A percentile compares a stretch with the other conserved stretches of the same genome.
These are phyloP conservation scores for Nibea coibor DNA, from an alignment of 2,113 vertebrate genomes.

Conservation along the genomic window DNA sequence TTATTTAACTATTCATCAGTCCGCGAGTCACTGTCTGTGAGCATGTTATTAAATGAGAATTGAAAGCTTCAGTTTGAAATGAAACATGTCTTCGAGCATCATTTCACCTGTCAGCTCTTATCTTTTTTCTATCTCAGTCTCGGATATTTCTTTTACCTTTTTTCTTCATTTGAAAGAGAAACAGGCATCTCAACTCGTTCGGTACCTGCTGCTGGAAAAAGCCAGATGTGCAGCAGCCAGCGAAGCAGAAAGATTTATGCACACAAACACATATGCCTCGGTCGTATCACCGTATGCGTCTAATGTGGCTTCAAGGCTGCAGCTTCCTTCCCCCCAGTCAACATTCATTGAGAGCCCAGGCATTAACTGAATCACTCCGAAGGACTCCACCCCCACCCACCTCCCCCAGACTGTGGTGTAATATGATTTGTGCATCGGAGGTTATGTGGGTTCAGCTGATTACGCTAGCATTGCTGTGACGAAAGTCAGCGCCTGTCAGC, in stretches of 20 bases:
- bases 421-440: slow-evolving; percentile 82
- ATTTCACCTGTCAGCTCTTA: slow-evolving; percentile 43
- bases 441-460: slow-evolving; percentile 79
- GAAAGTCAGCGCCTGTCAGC: slow-evolving; percentile 65
- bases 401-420: slow-evolving; percentile 67
- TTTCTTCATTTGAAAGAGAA: not conserved
- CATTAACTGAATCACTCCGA: slow-evolving; percentile 79
- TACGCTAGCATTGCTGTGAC: slow-evolving; percentile 72
- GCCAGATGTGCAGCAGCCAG: slow-evolving; percentile 43
- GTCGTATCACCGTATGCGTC: slow-evolving; percentile 15
- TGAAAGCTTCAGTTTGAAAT: slow-evolving; percentile 36
- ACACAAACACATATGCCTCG: not conserved
- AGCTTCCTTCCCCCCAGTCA: slow-evolving; percentile 34
- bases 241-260: slow-evolving; percentile 36
- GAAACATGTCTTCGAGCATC: slow-evolving; percentile 24
- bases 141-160: slow-evolving; percentile 4
- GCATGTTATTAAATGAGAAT: slow-evolving; percentile 50
- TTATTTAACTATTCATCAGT: slow-evolving; percentile 43
- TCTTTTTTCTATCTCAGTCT: slow-evolving; percentile 45
- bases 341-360: slow-evolving; percentile 27
- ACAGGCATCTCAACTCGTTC: not conserved
- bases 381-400: slow-evolving; percentile 61
- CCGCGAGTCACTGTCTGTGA: slow-evolving; percentile 24
- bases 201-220: slow-evolving; percentile 8
- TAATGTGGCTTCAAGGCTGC: slow-evolving; percentile 55